Percentiles rank a stretch among this genome's conserved stretches.
These are phyloP conservation scores for Carcharodon carcharias DNA, from an alignment of 2,797 vertebrate genomes.

Conservation along the genomic window DNA sequence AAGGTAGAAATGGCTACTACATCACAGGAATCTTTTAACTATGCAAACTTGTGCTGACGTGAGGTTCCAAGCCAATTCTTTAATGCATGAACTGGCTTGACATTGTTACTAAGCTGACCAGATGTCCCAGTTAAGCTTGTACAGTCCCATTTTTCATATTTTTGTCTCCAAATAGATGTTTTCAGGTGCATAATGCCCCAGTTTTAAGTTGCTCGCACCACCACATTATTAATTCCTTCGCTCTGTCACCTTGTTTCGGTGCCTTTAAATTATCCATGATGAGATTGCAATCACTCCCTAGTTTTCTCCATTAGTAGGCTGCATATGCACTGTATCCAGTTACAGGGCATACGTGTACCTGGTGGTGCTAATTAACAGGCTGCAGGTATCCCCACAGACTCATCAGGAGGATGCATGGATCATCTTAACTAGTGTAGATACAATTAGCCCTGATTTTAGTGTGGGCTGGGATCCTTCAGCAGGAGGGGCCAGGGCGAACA, in stretches of 20 bases:
- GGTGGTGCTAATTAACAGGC: not conserved
- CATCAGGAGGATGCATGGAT: not conserved
- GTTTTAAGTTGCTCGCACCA: not conserved
- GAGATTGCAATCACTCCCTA: not conserved
- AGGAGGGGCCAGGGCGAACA: not conserved
- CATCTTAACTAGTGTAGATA: not conserved
- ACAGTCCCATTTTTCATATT: not conserved
- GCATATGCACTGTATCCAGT: not conserved
- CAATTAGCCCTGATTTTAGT: not conserved
- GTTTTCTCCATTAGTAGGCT: not conserved
- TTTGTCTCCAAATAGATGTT: not conserved
- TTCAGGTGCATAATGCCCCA: not conserved
- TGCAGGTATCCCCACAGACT: not conserved
- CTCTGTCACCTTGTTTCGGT: not conserved
- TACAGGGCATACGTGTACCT: too few species aligned
- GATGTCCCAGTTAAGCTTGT: slow-evolving; percentile 22
- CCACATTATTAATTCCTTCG: not conserved
- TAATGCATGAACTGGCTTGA: not conserved
- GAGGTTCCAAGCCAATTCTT: not conserved
- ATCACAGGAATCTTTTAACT: not conserved
- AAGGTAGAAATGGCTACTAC: not conserved
- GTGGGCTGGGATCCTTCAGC: not conserved
- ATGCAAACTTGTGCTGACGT: not conserved
- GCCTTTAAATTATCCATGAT: not conserved
- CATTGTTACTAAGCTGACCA: not conserved